Evolutionary conservation across 2,113 vertebrate species (phyloP).

Genomic region (Catagonus wagneri): DNA sequence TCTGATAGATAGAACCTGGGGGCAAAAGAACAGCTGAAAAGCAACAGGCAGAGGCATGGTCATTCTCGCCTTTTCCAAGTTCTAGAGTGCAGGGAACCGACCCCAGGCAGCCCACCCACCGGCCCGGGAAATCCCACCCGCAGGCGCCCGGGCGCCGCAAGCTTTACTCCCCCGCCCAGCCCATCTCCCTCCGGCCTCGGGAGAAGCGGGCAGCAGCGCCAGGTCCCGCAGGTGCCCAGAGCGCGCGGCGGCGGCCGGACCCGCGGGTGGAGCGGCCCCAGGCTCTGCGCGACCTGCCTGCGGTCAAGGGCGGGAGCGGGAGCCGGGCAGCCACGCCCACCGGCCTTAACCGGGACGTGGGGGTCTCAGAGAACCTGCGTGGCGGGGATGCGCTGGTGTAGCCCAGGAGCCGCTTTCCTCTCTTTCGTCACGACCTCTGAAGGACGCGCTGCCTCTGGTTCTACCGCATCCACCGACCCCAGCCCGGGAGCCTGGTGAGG

Average conservation of each 20-base stretch:
- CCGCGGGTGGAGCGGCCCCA: background rate
- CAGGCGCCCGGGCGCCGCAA: fast-evolving
- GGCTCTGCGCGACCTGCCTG: too few relatives aligned
- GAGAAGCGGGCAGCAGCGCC: background rate
- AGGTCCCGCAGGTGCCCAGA: background rate
- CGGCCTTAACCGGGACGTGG: background rate
- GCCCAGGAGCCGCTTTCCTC: background rate
- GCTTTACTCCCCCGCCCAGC: background rate
- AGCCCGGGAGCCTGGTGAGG: background rate
- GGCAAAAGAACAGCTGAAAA: background rate
- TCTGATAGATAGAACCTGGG: background rate
- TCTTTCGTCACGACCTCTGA: background rate
- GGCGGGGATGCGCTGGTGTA: background rate
- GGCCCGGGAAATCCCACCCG: background rate
- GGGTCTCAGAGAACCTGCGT: background rate
- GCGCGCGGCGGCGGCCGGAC: fast-evolving
- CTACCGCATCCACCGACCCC: background rate
- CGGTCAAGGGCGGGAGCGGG: background rate
- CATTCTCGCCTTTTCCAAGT: background rate
- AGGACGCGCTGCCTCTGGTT: background rate
- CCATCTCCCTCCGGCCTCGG: background rate
- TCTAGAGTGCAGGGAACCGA: background rate
- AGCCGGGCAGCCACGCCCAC: background rate
- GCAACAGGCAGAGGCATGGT: background rate
- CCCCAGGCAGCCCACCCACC: background rate